These are phyloP conservation scores for Cordilura impudica DNA, from an alignment of 2,888 invertebrate genomes.

Conservation along the genomic window DNA sequence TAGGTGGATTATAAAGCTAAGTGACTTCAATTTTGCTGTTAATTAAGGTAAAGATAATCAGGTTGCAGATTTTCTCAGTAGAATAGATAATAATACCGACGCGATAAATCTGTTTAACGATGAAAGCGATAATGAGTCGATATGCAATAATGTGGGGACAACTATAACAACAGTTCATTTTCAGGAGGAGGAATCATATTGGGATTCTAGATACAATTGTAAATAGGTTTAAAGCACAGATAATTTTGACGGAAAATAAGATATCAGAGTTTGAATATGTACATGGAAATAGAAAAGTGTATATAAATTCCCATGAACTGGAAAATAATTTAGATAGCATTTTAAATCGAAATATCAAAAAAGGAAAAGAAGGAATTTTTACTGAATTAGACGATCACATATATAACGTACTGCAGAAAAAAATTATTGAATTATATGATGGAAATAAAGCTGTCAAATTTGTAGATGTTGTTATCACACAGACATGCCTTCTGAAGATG, in stretches of 20 bases:
- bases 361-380: constrained; percentile 34
- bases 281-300: constrained; percentile 18
- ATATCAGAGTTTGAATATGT: background rate
- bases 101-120: constrained; percentile 5
- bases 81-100: background rate
- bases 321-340: constrained; percentile 19
- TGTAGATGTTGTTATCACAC: background rate
- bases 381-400: constrained; percentile 26
- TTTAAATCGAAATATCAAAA: constrained; percentile 20
- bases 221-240: constrained; percentile 18
- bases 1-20: no score
- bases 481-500: background rate
- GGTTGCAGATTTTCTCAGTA: constrained; percentile 16
- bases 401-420: background rate
- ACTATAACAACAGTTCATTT: background rate
- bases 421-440: background rate
- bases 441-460: background rate
- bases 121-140: background rate
- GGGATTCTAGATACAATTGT: constrained; percentile 9
- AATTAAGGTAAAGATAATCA: constrained; percentile 13
- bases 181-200: background rate
- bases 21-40: constrained; percentile 3
- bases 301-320: constrained; percentile 19
- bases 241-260: constrained; percentile 3
- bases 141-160: background rate